A percentile compares a stretch with the other conserved stretches of the same genome.
Evolutionary conservation across 2,797 vertebrate genomes (phyloP).

Genomic region (Steatocranus sp.): DNA sequence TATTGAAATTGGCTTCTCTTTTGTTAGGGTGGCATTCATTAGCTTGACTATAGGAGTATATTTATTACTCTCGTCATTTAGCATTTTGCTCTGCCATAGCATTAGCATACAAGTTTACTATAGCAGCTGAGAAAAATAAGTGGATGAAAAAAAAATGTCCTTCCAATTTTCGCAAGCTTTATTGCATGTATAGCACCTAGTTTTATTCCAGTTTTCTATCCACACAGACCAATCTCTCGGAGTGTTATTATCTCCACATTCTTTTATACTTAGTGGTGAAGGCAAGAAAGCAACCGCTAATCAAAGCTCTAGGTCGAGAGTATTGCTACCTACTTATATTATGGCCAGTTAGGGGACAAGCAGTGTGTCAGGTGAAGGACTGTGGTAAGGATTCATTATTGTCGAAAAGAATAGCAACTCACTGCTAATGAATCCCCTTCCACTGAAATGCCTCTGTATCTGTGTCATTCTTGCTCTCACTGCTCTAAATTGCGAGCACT

Average conservation of each 20-base stretch:
- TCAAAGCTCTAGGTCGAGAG: background rate
- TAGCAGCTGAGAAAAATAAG: background rate
- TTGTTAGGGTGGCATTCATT: background rate
- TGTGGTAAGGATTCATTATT: conserved; percentile 12
- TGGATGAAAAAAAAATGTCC: background rate
- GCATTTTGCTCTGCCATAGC: background rate
- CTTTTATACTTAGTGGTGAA: background rate
- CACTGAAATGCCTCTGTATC: conserved; percentile 1
- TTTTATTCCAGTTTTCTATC: background rate
- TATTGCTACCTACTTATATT: background rate
- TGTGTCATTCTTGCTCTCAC: conserved; percentile 27
- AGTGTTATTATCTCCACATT: background rate
- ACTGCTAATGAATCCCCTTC: conserved; percentile 30
- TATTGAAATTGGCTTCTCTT: background rate
- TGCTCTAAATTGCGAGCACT: conserved; percentile 59
- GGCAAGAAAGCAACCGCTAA: background rate
- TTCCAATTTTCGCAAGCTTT: background rate
- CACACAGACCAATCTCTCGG: background rate
- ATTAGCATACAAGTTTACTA: background rate
- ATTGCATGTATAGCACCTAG: background rate
- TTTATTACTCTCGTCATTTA: background rate
- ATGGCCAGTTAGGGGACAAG: background rate
- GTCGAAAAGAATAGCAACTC: conserved; percentile 42
- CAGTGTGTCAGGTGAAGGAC: conserved; percentile 48
- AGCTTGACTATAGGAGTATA: background rate